phyloP scores from a whole-genome alignment of 1,140 invertebrate species.

The Tetramorium simillimum region DNA sequence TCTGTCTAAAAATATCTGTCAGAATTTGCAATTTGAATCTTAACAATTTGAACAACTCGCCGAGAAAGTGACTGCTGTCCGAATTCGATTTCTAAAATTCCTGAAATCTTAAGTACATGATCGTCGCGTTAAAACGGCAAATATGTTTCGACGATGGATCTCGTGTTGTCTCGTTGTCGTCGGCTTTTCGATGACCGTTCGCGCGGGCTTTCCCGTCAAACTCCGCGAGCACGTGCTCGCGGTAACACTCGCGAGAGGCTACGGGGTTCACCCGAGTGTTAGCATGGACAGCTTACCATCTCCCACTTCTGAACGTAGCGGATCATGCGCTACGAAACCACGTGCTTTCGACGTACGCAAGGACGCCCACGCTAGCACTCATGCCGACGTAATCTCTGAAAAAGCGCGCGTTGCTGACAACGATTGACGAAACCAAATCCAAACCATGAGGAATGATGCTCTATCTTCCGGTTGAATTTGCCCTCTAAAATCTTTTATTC shows the following conservation, averaged over 20 bases:
- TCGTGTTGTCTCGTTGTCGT: no score
- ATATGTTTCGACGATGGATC: background rate
- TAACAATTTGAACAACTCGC: background rate
- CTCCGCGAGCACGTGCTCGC: background rate
- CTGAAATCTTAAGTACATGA: background rate
- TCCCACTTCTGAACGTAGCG: background rate
- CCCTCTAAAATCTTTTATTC: no score
- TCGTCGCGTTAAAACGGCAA: background rate
- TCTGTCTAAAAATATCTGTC: background rate
- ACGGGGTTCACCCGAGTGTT: constrained; percentile 66
- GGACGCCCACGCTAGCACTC: background rate
- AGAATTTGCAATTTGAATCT: background rate
- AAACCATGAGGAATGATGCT: no score
- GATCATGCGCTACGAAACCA: background rate
- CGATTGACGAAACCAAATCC: background rate
- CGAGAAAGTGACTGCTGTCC: background rate
- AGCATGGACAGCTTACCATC: constrained; percentile 23
- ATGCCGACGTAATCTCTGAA: background rate
- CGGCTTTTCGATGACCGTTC: background rate
- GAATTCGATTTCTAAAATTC: background rate
- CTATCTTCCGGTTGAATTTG: no score
- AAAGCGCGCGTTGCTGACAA: background rate
- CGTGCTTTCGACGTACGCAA: background rate
- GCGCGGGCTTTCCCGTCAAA: background rate
- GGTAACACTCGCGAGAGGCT: background rate